Evolutionary conservation across 2,888 invertebrate genomes (phyloP).

Genomic region (Polymixis flavicincta): DNA sequence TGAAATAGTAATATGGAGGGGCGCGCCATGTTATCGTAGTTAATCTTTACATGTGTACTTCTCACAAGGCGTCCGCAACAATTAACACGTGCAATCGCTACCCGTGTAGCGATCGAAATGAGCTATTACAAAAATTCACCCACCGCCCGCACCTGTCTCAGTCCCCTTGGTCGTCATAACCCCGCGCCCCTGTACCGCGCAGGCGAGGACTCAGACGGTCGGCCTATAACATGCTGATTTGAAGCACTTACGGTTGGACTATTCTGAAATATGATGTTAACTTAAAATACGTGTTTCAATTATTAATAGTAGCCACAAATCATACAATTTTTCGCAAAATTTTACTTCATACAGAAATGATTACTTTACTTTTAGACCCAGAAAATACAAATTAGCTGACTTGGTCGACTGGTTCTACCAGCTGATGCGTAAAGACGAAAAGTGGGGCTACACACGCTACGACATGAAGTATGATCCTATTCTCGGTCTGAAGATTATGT

Average conservation of each 20-base stretch:
- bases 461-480: conserved; percentile 94
- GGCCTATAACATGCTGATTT: background rate
- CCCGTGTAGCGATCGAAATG: too few species aligned
- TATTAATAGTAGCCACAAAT: background rate
- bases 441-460: conserved; percentile 93
- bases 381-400: conserved; percentile 94
- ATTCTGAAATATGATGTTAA: background rate
- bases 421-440: conserved; percentile 93
- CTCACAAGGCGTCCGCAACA: too few species aligned
- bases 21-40: too few species aligned
- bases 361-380: conserved; percentile 91
- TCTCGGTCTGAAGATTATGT: conserved; percentile 91
- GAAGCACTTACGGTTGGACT: background rate
- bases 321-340: too few species aligned
- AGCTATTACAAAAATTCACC: too few species aligned
- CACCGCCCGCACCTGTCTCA: too few species aligned
- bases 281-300: background rate
- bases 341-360: background rate
- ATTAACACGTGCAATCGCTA: too few species aligned
- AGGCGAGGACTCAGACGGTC: too few species aligned
- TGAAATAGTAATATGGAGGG: too few species aligned
- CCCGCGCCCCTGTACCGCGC: too few species aligned
- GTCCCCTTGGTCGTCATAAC: too few species aligned
- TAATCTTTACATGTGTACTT: too few species aligned
- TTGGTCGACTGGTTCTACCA: conserved; percentile 96